Evolutionary conservation across 2,797 vertebrate genomes (phyloP).

Genomic region (Epinephelus malabaricus): DNA sequence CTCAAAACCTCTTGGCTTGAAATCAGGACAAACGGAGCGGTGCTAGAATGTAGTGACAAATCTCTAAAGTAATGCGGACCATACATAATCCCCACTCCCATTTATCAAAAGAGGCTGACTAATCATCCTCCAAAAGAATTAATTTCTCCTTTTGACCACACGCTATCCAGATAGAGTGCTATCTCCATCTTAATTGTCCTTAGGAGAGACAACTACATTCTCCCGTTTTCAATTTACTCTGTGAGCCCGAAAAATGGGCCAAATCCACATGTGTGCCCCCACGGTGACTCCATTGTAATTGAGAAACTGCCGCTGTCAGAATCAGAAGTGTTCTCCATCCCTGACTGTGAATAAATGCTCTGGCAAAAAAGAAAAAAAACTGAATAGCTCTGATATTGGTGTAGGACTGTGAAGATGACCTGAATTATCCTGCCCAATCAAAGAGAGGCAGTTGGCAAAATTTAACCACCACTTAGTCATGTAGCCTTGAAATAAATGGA

Average conservation of each 20-base stretch:
- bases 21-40: conserved; percentile 25
- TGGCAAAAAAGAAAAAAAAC: neutral
- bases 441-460: conserved; percentile 26
- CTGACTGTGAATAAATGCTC: conserved; percentile 16
- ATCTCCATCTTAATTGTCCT: conserved; percentile 62
- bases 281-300: conserved; percentile 16
- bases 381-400: conserved; percentile 20
- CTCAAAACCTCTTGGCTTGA: conserved; percentile 27
- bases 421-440: conserved; percentile 39
- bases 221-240: conserved; percentile 19
- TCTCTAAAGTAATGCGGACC: conserved; percentile 23
- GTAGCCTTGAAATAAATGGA: conserved; percentile 22
- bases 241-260: conserved; percentile 22
- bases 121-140: conserved; percentile 55
- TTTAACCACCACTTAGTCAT: neutral
- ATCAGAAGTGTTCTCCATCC: neutral
- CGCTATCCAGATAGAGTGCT: conserved; percentile 41
- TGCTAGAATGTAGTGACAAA: conserved; percentile 21
- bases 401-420: conserved; percentile 10
- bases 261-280: conserved; percentile 9
- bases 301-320: conserved; percentile 29
- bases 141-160: conserved; percentile 52
- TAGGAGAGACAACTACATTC: conserved; percentile 33
- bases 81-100: conserved; percentile 21
- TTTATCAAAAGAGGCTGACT: conserved; percentile 62